Evolutionary conservation across 1,140 invertebrate species (phyloP).

Genomic region (Hetaerina americana): DNA sequence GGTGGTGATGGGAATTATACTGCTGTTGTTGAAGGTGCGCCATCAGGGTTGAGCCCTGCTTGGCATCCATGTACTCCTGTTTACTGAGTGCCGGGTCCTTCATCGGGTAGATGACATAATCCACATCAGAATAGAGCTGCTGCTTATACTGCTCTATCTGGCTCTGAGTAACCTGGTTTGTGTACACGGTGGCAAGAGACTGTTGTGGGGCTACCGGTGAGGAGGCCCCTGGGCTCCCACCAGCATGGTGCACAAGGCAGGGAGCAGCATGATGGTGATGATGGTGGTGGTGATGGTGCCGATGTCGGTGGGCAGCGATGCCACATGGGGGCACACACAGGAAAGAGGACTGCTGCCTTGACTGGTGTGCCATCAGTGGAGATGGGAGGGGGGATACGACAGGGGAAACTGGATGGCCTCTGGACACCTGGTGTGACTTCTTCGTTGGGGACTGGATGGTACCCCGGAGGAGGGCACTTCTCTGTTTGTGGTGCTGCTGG

Average conservation of each 20-base stretch:
- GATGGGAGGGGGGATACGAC: not conserved
- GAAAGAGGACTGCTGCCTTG: slow-evolving; percentile 31
- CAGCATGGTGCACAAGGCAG: slow-evolving; percentile 33
- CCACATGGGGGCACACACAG: slow-evolving; percentile 29
- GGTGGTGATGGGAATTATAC: slow-evolving; percentile 31
- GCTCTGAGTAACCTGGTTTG: slow-evolving; percentile 53
- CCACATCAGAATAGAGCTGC: slow-evolving; percentile 75
- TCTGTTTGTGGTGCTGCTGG: not conserved
- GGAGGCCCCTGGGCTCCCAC: slow-evolving; percentile 35
- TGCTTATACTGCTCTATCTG: slow-evolving; percentile 74
- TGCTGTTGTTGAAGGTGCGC: slow-evolving; percentile 32
- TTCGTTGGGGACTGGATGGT: not conserved
- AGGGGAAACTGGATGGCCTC: not conserved
- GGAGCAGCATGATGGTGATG: slow-evolving; percentile 23
- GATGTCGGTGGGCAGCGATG: not conserved
- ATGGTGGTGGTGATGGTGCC: not conserved
- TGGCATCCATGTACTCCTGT: slow-evolving; percentile 79
- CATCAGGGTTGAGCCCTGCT: slow-evolving; percentile 48
- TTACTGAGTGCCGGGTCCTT: slow-evolving; percentile 78
- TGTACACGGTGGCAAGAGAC: slow-evolving; percentile 42
- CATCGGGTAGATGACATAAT: slow-evolving; percentile 78
- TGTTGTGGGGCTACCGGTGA: slow-evolving; percentile 39
- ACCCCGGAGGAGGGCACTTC: not conserved
- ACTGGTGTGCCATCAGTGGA: not conserved
- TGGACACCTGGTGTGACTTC: slow-evolving; percentile 6